phyloP scores from a whole-genome alignment of 1,140 invertebrate genomes.

The Drosophila setifemur region DNA sequence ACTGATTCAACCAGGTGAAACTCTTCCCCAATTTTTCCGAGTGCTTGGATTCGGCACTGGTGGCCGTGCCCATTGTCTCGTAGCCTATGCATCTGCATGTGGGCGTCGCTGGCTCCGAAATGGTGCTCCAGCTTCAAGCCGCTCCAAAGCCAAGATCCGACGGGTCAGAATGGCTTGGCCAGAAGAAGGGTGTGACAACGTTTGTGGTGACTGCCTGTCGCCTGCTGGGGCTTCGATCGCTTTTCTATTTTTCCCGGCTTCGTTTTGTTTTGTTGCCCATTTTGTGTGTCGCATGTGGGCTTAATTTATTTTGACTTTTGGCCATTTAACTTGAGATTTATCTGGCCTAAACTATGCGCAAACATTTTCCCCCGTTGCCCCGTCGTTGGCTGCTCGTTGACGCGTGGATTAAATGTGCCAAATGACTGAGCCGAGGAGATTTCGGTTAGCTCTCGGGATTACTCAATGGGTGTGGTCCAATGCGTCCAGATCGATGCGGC shows the following conservation, averaged over 20 bases:
- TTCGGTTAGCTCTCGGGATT: slow-evolving; percentile 58
- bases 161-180: slow-evolving; percentile 75
- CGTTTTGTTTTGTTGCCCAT: background rate
- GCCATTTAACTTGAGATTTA: slow-evolving; percentile 80
- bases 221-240: slow-evolving; percentile 45
- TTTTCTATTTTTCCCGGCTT: slow-evolving; percentile 21
- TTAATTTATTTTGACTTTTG: slow-evolving; percentile 81
- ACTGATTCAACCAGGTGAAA: too few relatives aligned
- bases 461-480: slow-evolving; percentile 53
- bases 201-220: slow-evolving; percentile 68
- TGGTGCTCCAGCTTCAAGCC: slow-evolving; percentile 1
- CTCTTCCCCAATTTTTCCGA: background rate
- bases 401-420: slow-evolving; percentile 78
- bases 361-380: slow-evolving; percentile 54
- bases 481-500: slow-evolving; percentile 15
- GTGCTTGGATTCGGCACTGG: slow-evolving; percentile 21
- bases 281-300: slow-evolving; percentile 63
- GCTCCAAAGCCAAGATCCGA: slow-evolving; percentile 11
- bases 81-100: slow-evolving; percentile 70
- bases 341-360: slow-evolving; percentile 76
- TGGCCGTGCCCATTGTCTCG: slow-evolving; percentile 55
- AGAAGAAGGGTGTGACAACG: slow-evolving; percentile 77
- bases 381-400: slow-evolving; percentile 46
- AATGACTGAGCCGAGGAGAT: slow-evolving; percentile 53
- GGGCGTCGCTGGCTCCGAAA: slow-evolving; percentile 50